These are phyloP conservation scores for Microcebus jonahi DNA, from an alignment of 2,113 vertebrate genomes.

Conservation along the genomic window DNA sequence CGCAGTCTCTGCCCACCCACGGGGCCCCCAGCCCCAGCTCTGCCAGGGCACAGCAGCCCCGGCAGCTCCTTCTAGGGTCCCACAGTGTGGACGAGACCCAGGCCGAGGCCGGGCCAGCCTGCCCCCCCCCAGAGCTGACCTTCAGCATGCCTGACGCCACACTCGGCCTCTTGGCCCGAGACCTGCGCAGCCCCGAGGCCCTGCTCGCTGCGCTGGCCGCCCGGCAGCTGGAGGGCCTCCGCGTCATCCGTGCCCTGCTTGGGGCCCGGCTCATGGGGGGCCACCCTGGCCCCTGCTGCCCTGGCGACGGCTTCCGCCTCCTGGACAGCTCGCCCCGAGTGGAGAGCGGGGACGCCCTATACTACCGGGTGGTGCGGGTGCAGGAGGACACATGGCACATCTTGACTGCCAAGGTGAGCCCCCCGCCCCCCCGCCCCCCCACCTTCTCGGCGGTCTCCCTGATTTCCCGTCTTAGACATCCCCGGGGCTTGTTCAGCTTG, in stretches of 20 bases:
- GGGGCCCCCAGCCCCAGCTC: fast-evolving
- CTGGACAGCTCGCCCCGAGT: slow-evolving; percentile 69
- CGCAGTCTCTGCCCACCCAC: slow-evolving; percentile 83
- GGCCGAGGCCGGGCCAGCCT: fast-evolving
- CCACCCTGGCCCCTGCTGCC: slow-evolving; percentile 62
- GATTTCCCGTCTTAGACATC: fast-evolving
- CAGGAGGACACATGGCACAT: slow-evolving; percentile 70
- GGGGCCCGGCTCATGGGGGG: slow-evolving; percentile 66
- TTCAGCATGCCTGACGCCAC: slow-evolving; percentile 77
- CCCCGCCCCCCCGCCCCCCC: not conserved
- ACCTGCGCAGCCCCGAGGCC: slow-evolving; percentile 58
- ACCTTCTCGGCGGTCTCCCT: not conserved
- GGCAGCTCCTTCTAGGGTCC: slow-evolving; percentile 62
- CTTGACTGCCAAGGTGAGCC: slow-evolving; percentile 86
- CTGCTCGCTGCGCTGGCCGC: slow-evolving; percentile 64
- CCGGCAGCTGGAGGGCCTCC: slow-evolving; percentile 81
- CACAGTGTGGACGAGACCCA: slow-evolving; percentile 55
- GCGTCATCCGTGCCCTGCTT: slow-evolving; percentile 43
- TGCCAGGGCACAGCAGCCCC: slow-evolving; percentile 47
- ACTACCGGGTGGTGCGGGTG: slow-evolving; percentile 82
- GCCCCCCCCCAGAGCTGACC: slow-evolving; percentile 12
- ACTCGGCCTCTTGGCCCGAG: slow-evolving; percentile 75
- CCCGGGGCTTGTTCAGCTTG: fast-evolving
- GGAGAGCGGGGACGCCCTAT: slow-evolving; percentile 80
- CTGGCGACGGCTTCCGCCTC: not conserved